Evolutionary conservation across 2,113 vertebrate genomes (phyloP).

Genomic region (Mandrillus leucophaeus): DNA sequence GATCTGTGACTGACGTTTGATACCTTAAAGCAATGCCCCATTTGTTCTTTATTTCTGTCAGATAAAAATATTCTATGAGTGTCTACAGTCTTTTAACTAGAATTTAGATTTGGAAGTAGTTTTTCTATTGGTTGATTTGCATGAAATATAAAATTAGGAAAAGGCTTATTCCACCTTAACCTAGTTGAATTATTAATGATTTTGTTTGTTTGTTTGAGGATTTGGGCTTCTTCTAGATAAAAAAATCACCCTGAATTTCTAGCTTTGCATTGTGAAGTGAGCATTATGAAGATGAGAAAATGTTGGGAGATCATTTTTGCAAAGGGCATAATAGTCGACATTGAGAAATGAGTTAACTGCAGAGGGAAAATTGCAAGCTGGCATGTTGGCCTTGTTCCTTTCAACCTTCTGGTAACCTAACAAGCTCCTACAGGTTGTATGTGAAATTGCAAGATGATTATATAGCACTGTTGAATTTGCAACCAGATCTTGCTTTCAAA

Average conservation of each 20-base stretch:
- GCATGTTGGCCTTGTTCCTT: slow-evolving; percentile 19
- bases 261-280: not conserved
- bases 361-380: slow-evolving; percentile 71
- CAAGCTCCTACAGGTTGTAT: slow-evolving; percentile 73
- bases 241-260: not conserved
- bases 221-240: not conserved
- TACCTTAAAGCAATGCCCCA: not conserved
- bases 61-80: not conserved
- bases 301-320: slow-evolving; percentile 32
- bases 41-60: slow-evolving; percentile 11
- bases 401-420: slow-evolving; percentile 55
- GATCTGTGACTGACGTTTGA: slow-evolving; percentile 19
- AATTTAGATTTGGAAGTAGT: slow-evolving; percentile 5
- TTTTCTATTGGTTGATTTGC: not conserved
- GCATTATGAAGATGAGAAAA: slow-evolving; percentile 22
- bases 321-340: slow-evolving; percentile 15
- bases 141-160: not conserved
- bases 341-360: slow-evolving; percentile 43
- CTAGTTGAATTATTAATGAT: not conserved
- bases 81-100: not conserved
- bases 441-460: slow-evolving; percentile 69
- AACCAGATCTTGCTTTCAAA: slow-evolving; percentile 42
- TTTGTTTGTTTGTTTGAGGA: not conserved
- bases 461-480: slow-evolving; percentile 47
- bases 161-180: not conserved